These are phyloP conservation scores for Loxodonta africana DNA, from an alignment of 2,113 vertebrate species.

Conservation along the genomic window DNA sequence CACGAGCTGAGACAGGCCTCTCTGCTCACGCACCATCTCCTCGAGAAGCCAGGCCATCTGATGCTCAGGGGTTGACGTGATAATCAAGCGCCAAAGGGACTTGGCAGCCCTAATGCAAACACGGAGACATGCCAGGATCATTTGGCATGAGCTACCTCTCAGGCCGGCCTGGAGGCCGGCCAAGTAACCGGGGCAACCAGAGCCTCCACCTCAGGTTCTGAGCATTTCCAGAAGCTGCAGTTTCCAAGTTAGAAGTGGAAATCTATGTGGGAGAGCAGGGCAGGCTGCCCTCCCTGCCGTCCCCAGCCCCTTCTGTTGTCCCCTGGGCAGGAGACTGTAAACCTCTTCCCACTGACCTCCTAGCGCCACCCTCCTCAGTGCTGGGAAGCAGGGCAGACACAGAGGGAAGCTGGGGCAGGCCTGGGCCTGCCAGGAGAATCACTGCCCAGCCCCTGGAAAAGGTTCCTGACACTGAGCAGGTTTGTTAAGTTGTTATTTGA, in stretches of 20 bases:
- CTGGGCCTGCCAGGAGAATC: neutral
- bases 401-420: neutral
- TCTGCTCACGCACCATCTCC: neutral
- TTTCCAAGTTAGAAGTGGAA: constrained; percentile 54
- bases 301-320: neutral
- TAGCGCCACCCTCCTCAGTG: neutral
- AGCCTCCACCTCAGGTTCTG: neutral
- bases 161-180: neutral
- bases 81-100: constrained; percentile 17
- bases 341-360: neutral
- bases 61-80: neutral
- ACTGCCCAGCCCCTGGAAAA: neutral
- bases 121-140: neutral
- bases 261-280: neutral
- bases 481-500: neutral
- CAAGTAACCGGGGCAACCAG: constrained; percentile 33
- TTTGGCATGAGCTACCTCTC: neutral
- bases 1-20: neutral
- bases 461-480: neutral
- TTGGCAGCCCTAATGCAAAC: neutral
- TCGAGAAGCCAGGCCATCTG: neutral
- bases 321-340: neutral
- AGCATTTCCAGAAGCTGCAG: neutral
- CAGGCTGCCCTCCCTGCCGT: neutral
- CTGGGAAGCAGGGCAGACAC: fast-evolving